These are phyloP conservation scores for Proisotoma minuta DNA, from an alignment of 2,888 invertebrate species.

Conservation along the genomic window DNA sequence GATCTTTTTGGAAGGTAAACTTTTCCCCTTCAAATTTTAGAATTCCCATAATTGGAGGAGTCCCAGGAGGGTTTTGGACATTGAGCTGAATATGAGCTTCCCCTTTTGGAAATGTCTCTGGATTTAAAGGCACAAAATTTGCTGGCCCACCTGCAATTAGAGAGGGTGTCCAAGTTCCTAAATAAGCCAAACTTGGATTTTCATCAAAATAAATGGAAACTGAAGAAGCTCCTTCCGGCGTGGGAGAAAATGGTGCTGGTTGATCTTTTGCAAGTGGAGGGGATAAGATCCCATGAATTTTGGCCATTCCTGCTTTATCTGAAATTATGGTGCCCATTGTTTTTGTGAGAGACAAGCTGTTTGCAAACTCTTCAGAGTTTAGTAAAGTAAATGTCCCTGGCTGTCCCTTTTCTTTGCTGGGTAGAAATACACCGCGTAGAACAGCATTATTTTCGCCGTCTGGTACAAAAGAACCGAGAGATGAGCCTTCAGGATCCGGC, in stretches of 20 bases:
- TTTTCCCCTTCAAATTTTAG: neutral
- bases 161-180: neutral
- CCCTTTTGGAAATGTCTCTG: neutral
- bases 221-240: neutral
- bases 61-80: neutral
- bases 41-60: neutral
- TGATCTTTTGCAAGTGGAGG: neutral
- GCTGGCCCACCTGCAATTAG: neutral
- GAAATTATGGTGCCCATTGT: neutral
- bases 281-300: neutral
- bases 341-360: neutral
- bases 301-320: neutral
- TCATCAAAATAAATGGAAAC: neutral
- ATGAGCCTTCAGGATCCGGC: neutral
- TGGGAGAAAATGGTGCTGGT: neutral
- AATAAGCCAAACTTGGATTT: neutral
- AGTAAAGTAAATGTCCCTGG: neutral
- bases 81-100: neutral
- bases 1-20: neutral
- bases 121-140: neutral
- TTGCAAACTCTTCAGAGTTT: neutral
- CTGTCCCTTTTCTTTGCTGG: neutral
- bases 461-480: neutral
- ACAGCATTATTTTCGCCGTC: neutral
- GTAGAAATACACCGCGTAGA: neutral